These are phyloP conservation scores for Leptinotarsa defecta DNA, from an alignment of 1,140 invertebrate genomes.

Conservation along the genomic window DNA sequence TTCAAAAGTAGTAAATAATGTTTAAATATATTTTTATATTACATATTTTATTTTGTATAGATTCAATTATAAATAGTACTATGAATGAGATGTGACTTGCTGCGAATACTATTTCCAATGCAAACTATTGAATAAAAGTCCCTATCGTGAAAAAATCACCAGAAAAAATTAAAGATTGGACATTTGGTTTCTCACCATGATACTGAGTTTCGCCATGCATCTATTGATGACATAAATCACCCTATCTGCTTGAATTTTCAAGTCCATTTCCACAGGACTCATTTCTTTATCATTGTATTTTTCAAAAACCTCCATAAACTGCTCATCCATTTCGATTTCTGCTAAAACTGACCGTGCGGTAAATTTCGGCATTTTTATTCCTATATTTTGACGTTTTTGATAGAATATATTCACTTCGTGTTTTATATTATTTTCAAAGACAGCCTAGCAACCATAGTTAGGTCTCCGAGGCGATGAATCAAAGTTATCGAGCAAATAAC, in stretches of 20 bases:
- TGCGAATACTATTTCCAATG: too few species aligned
- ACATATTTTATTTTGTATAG: too few species aligned
- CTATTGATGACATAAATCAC: slow-evolving; percentile 39
- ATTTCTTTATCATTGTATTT: slow-evolving; percentile 19
- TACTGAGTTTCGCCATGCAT: slow-evolving; percentile 33
- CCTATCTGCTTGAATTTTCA: slow-evolving; percentile 41
- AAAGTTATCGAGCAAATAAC: neutral
- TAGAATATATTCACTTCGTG: neutral
- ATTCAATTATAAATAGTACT: too few species aligned
- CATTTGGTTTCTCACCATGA: slow-evolving; percentile 37
- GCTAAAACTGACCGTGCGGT: slow-evolving; percentile 11
- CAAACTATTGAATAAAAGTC: too few species aligned
- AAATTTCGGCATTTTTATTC: slow-evolving; percentile 16
- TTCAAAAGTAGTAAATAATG: too few species aligned
- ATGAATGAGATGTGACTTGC: too few species aligned
- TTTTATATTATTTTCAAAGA: neutral
- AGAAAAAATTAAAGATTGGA: neutral
- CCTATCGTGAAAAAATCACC: too few species aligned
- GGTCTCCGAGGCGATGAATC: neutral
- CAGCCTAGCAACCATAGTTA: neutral
- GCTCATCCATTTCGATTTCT: slow-evolving; percentile 23
- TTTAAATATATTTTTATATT: too few species aligned
- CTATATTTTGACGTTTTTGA: neutral
- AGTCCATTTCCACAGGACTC: slow-evolving; percentile 37
- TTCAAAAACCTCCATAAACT: slow-evolving; percentile 11